Evolutionary conservation across 2,888 invertebrate species (phyloP).

Genomic region (Meiosimyza platycephala): DNA sequence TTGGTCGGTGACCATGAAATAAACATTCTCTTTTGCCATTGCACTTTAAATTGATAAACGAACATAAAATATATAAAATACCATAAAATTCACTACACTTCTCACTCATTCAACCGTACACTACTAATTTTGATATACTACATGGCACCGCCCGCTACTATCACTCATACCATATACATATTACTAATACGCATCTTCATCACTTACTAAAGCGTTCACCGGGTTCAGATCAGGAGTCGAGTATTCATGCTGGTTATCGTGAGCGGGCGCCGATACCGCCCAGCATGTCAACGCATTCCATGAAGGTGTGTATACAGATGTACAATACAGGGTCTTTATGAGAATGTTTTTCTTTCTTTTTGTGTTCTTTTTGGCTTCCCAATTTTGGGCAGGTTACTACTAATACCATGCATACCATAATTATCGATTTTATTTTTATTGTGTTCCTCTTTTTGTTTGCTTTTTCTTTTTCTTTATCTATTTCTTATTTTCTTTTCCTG

Average conservation of each 20-base stretch:
- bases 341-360: not conserved
- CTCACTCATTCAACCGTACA: not conserved
- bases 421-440: constrained; percentile 38
- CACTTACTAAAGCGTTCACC: constrained; percentile 63
- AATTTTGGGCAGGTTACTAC: too few relatives aligned
- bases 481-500: constrained; percentile 29
- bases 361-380: not conserved
- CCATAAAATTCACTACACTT: too few relatives aligned
- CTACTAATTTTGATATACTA: not conserved
- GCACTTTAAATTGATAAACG: too few relatives aligned
- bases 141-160: not conserved
- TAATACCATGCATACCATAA: not conserved
- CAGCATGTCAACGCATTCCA: constrained; percentile 78
- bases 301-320: constrained; percentile 71
- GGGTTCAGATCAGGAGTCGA: constrained; percentile 68
- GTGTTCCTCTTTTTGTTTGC: constrained; percentile 44
- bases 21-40: too few relatives aligned
- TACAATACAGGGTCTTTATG: not conserved
- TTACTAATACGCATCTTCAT: constrained; percentile 23
- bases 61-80: too few relatives aligned
- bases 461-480: constrained; percentile 27
- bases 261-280: constrained; percentile 70
- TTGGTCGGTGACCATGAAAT: too few relatives aligned
- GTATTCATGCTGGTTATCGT: constrained; percentile 68
- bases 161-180: not conserved